phyloP scores from a whole-genome alignment of 2,113 vertebrate genomes.

The Campylomormyrus numenius region DNA sequence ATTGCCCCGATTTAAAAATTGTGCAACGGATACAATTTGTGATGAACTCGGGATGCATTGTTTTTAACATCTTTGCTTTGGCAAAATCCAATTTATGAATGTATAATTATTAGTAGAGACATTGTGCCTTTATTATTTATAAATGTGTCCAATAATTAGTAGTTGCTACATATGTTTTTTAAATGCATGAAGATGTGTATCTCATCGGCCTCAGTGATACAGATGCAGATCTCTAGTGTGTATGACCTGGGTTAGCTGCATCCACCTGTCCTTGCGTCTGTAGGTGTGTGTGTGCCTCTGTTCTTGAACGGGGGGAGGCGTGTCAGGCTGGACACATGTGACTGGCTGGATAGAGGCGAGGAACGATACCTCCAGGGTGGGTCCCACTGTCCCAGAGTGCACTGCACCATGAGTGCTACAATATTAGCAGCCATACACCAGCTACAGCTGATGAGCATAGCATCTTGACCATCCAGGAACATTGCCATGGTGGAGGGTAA shows the following conservation, averaged over 20 bases:
- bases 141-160: background rate
- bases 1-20: background rate
- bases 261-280: background rate
- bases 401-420: slow-evolving; percentile 18
- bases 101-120: background rate
- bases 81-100: background rate
- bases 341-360: slow-evolving; percentile 62
- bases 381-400: slow-evolving; percentile 34
- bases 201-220: too few relatives aligned
- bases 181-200: too few relatives aligned
- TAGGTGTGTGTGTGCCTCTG: slow-evolving; percentile 67
- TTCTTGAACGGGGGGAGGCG: slow-evolving; percentile 70
- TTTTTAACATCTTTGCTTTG: background rate
- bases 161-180: background rate
- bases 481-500: background rate
- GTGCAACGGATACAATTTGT: background rate
- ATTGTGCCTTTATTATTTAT: background rate
- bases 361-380: slow-evolving; percentile 56
- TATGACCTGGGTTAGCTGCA: background rate
- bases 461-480: background rate
- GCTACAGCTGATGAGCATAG: background rate
- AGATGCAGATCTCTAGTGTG: background rate
- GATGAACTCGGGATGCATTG: background rate
- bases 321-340: slow-evolving; percentile 58
- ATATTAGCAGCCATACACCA: background rate